phyloP scores from a whole-genome alignment of 2,888 invertebrate species.

The Meiosimyza platycephala region DNA sequence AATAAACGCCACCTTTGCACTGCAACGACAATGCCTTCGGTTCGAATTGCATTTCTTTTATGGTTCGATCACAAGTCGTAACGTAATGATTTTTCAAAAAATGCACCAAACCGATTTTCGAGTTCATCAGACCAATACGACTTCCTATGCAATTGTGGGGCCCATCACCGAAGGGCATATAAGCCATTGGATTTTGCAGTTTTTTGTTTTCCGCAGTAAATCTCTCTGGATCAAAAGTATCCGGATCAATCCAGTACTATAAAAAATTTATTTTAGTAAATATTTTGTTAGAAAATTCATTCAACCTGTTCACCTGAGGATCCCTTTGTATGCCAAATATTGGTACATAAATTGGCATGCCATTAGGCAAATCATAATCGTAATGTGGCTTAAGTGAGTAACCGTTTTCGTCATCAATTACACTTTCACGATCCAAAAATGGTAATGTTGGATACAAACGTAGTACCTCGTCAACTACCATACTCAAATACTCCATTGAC shows the following conservation, averaged over 20 bases:
- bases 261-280: slow-evolving; percentile 19
- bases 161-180: slow-evolving; percentile 62
- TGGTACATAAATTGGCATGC: slow-evolving; percentile 63
- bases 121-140: slow-evolving; percentile 61
- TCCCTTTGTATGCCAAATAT: slow-evolving; percentile 62
- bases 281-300: neutral
- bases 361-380: slow-evolving; percentile 56
- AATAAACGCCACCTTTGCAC: slow-evolving; percentile 52
- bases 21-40: slow-evolving; percentile 57
- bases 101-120: slow-evolving; percentile 61
- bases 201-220: slow-evolving; percentile 59
- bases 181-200: slow-evolving; percentile 53
- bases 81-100: slow-evolving; percentile 62
- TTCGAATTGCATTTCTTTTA: slow-evolving; percentile 54
- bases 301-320: slow-evolving; percentile 55
- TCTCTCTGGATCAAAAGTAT: slow-evolving; percentile 63
- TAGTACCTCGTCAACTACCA: slow-evolving; percentile 65
- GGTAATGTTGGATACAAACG: slow-evolving; percentile 65
- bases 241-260: slow-evolving; percentile 61
- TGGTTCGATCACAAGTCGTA: slow-evolving; percentile 50
- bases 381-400: slow-evolving; percentile 59
- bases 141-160: slow-evolving; percentile 65
- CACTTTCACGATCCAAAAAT: slow-evolving; percentile 62
- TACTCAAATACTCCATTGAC: slow-evolving; percentile 66
- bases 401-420: slow-evolving; percentile 44